Evolutionary conservation across 1,140 invertebrate species (phyloP).

Genomic region (Drosophila auraria): DNA sequence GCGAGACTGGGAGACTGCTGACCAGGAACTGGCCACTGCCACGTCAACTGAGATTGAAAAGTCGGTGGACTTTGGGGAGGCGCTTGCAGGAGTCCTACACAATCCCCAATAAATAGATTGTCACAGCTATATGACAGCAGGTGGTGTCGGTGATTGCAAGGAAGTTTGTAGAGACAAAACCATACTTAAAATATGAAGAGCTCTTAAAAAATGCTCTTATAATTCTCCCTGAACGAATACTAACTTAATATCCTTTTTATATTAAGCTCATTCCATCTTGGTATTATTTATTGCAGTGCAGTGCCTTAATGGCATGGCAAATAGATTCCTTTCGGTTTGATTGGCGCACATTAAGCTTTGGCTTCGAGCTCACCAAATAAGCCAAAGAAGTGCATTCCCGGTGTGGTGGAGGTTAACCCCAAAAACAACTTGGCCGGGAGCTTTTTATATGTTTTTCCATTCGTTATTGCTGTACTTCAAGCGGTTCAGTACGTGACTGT

Average conservation of each 20-base stretch:
- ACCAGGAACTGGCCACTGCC: slow-evolving; percentile 12
- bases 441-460: slow-evolving; percentile 51
- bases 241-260: neutral
- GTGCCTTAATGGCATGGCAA: slow-evolving; percentile 5
- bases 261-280: neutral
- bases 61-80: slow-evolving; percentile 14
- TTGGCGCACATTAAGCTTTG: slow-evolving; percentile 32
- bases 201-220: neutral
- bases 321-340: slow-evolving; percentile 30
- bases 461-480: slow-evolving; percentile 65
- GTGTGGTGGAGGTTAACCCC: slow-evolving; percentile 16
- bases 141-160: slow-evolving; percentile 14
- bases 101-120: slow-evolving; percentile 7
- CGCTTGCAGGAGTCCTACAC: neutral
- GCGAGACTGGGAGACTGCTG: slow-evolving; percentile 11
- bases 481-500: slow-evolving; percentile 64
- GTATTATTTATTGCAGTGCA: slow-evolving; percentile 6
- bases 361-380: slow-evolving; percentile 26
- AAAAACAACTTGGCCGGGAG: slow-evolving; percentile 26
- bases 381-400: slow-evolving; percentile 39
- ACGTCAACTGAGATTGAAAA: slow-evolving; percentile 23
- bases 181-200: neutral
- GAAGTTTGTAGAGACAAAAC: slow-evolving; percentile 8
- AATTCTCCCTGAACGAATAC: neutral
- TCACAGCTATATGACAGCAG: slow-evolving; percentile 34